Percentiles rank a stretch among this genome's conserved stretches.
phyloP scores from a whole-genome alignment of 2,888 invertebrate genomes.

The Miltochrista miniata region DNA sequence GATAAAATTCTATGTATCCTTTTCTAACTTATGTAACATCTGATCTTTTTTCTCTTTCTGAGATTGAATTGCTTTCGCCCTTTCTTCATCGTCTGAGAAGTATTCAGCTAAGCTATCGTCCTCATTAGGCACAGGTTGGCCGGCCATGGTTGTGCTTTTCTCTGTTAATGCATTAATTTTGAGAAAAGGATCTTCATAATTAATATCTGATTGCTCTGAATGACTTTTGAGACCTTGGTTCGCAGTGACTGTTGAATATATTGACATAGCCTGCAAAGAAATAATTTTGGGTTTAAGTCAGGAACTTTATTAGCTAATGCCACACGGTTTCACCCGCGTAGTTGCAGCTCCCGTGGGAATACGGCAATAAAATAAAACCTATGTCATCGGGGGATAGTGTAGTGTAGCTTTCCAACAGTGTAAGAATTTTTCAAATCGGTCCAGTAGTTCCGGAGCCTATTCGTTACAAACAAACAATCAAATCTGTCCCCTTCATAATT shows the following conservation, averaged over 20 bases:
- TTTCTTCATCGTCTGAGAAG: constrained; percentile 79
- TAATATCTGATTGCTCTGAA: constrained; percentile 44
- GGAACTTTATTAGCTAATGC: too few species aligned
- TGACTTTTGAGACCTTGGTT: constrained; percentile 50
- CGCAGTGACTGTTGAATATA: constrained; percentile 82
- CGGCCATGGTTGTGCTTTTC: constrained; percentile 64
- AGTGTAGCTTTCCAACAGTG: too few species aligned
- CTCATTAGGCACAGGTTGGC: constrained; percentile 53
- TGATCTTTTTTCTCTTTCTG: constrained; percentile 66
- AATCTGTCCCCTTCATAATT: too few species aligned
- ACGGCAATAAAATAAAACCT: too few species aligned
- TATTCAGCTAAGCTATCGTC: constrained; percentile 73
- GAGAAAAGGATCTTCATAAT: constrained; percentile 61
- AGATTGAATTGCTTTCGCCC: constrained; percentile 66
- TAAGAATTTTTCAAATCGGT: too few species aligned
- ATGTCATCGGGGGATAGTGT: too few species aligned
- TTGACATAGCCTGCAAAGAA: constrained; percentile 83
- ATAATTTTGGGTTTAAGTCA: neutral
- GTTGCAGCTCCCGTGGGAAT: too few species aligned
- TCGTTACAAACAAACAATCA: too few species aligned
- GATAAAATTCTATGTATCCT: constrained; percentile 65
- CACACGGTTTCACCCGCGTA: too few species aligned
- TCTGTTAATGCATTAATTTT: constrained; percentile 62
- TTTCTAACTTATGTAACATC: constrained; percentile 59
- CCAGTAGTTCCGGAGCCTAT: too few species aligned